These are phyloP conservation scores for Columba livia DNA, from an alignment of 2,113 vertebrate genomes.

Conservation along the genomic window DNA sequence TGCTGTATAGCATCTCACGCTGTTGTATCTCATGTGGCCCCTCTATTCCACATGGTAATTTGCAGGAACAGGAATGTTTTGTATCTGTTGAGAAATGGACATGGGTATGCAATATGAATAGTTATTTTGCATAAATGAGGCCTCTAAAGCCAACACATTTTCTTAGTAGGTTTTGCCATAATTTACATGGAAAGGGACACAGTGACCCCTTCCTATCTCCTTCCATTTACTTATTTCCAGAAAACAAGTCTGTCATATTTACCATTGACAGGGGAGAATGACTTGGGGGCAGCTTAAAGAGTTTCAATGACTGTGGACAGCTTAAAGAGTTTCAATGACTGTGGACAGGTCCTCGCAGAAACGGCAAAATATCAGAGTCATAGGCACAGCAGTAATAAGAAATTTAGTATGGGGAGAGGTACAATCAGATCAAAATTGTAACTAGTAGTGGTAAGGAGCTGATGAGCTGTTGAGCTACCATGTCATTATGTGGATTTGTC, in stretches of 20 bases:
- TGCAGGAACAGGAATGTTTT: neutral
- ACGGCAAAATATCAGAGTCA: neutral
- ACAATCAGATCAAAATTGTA: neutral
- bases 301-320: neutral
- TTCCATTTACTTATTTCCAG: neutral
- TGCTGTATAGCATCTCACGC: neutral
- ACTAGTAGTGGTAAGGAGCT: too few relatives aligned
- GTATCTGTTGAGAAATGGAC: neutral
- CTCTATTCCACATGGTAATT: neutral
- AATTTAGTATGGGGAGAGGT: neutral
- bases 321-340: neutral
- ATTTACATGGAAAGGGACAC: neutral
- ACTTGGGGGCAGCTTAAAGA: neutral
- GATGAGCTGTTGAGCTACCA: too few relatives aligned
- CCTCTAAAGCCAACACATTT: neutral
- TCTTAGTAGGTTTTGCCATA: neutral
- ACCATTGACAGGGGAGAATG: neutral
- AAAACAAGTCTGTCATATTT: neutral
- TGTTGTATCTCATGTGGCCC: neutral
- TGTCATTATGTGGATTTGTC: neutral
- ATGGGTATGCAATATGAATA: accelerated
- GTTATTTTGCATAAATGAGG: neutral
- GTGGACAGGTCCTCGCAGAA: neutral
- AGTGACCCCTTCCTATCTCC: neutral
- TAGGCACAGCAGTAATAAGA: neutral